Base-by-base conservation (phyloP, 2,797 vertebrate genomes). In the Malacoctenus gilli region DNA sequence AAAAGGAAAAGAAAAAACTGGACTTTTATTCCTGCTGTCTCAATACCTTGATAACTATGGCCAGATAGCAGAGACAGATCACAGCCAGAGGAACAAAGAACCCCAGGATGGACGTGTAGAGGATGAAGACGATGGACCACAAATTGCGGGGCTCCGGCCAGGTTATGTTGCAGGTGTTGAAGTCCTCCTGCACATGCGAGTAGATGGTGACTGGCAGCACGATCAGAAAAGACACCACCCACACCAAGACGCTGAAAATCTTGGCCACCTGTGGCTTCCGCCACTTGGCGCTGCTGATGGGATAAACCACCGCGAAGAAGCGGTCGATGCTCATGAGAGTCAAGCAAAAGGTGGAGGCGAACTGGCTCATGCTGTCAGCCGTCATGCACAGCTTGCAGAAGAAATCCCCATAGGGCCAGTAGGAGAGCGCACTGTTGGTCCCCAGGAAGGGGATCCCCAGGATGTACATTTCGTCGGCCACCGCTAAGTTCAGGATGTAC, bases 291-390 rank as follows among this genome's bases (percentile, higher is more conserved):
- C 95, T 95, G 21, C 91, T 93, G 22, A 97, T 91, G 1, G 96
- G 96, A 67, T 96, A 95, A 43, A 97, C 95, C 28, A 98, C 94
- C 0, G 95, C 96, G 66, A 98, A 84, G 82, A 95, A 98, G 16
- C 96, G 95, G 46, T 98, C 96, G 13, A 97, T 93, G 68, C 95
- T 98, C 96, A 98, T 98, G 68, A 96, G 88, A 0, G 94, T 98
- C 82, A 98, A 87, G 76, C 94, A 97, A 75, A 96, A 98, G 74
- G 94, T 95, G 78, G 95, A 97, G 48, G 94, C 94, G 78, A 99
- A 99, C 69, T 99, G 96, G 83, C 95, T 96, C 84, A 99, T 91
- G 46, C 93, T 87, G 0, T 99, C 96, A 10, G 93, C 86, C 0
- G 95, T 94, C 92, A 96, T 95, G 52, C 92, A 92, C 66, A 97